Percentiles rank a stretch among this genome's conserved stretches.
These are phyloP conservation scores for Perognathus longimembris DNA, from an alignment of 2,113 vertebrate genomes.

Conservation along the genomic window DNA sequence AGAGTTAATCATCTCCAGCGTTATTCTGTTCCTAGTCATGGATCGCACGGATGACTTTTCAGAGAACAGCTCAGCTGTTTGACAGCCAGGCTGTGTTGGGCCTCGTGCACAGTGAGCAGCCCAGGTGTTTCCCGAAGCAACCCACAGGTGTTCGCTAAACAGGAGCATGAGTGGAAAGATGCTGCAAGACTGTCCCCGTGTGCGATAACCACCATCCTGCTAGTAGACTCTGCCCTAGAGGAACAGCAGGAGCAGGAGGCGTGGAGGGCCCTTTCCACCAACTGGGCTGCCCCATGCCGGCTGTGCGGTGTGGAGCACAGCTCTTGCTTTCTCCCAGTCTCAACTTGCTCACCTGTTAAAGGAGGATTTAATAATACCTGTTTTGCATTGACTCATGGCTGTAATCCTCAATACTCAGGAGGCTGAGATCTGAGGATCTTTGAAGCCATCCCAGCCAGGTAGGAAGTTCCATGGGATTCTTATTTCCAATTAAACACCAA, in stretches of 20 bases:
- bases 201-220: no score
- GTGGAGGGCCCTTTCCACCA: no score
- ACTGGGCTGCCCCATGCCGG: no score
- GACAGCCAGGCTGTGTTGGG: background rate
- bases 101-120: background rate
- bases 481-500: no score
- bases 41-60: conserved; percentile 1
- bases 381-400: background rate
- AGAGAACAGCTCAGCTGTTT: background rate
- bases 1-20: conserved; percentile 7
- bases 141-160: background rate
- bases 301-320: background rate
- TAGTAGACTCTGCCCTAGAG: no score
- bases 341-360: background rate
- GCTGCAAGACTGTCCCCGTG: no score
- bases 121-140: background rate
- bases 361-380: background rate
- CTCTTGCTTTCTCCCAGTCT: background rate
- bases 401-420: no score
- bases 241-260: no score
- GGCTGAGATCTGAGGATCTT: no score
- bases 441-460: no score
- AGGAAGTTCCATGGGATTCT: no score
- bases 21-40: conserved; percentile 2
- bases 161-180: background rate